Conservation (phyloP, 30 jellyfish, hydroid and myxozoan species). For the Nemopilema nomurai region DNA sequence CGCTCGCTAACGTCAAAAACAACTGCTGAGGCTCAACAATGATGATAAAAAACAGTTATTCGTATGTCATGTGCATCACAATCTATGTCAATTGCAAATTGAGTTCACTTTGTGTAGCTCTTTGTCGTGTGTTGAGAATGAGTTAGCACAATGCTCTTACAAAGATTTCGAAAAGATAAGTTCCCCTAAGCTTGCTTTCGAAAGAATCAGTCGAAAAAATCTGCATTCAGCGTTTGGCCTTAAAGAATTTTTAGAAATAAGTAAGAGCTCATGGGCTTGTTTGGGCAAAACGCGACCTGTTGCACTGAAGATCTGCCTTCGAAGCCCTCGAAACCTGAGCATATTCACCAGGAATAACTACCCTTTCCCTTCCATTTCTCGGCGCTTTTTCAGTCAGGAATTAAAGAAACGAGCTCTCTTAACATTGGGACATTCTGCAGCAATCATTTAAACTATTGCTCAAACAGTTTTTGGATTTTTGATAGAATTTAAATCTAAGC, state of each 20-base stretch:
- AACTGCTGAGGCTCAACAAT: neutral
- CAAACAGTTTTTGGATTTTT: too few relatives aligned
- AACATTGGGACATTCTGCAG: too few relatives aligned
- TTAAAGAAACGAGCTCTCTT: too few relatives aligned
- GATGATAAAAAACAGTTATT: neutral
- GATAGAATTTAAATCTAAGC: too few relatives aligned
- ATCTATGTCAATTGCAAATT: neutral
- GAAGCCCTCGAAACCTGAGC: too few relatives aligned
- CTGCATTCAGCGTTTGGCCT: neutral
- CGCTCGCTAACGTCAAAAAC: neutral
- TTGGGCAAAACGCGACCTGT: neutral
- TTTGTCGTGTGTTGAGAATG: too few relatives aligned
- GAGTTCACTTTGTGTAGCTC: neutral
- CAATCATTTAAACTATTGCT: too few relatives aligned
- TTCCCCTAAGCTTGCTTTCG: neutral
- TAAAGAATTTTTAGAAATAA: neutral
- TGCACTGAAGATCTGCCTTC: too few relatives aligned
- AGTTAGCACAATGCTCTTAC: neutral
- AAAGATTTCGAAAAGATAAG: neutral
- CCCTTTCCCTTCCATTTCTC: too few relatives aligned
- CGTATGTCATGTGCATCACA: neutral
- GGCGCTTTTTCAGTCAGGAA: too few relatives aligned
- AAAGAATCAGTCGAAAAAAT: neutral
- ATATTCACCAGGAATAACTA: too few relatives aligned
- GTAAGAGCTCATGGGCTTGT: neutral